phyloP scores from a whole-genome alignment of 2,888 invertebrate genomes.

The Portevinia maculata region DNA sequence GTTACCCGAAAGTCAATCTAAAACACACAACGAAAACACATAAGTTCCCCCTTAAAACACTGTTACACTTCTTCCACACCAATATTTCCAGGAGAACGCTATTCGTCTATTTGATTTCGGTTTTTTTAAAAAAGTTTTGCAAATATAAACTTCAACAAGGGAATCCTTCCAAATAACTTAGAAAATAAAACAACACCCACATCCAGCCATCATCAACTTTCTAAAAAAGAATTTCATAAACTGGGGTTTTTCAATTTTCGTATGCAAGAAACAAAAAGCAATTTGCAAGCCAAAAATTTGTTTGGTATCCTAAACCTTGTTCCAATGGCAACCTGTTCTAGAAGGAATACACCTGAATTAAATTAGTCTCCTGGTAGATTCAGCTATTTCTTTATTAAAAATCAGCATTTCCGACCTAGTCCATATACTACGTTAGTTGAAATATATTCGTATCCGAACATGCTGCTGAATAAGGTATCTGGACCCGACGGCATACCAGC shows the following conservation, averaged over 20 bases:
- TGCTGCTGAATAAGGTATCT: no score
- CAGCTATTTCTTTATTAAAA: slow-evolving; percentile 21
- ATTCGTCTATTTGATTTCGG: no score
- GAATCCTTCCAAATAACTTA: slow-evolving; percentile 44
- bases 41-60: no score
- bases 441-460: no score
- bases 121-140: slow-evolving; percentile 16
- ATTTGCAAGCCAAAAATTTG: slow-evolving; percentile 18
- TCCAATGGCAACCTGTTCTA: slow-evolving; percentile 24
- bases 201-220: not conserved
- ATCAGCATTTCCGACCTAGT: slow-evolving; percentile 68
- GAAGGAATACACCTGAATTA: slow-evolving; percentile 36
- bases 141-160: not conserved
- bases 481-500: no score
- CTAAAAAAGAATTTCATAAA: not conserved
- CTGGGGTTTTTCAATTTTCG: slow-evolving; percentile 5
- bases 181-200: not conserved
- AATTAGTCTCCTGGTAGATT: slow-evolving; percentile 26
- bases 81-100: no score
- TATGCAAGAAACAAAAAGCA: slow-evolving; percentile 13
- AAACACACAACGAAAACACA: no score
- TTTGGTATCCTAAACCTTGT: slow-evolving; percentile 4
- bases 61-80: no score
- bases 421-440: slow-evolving; percentile 43
- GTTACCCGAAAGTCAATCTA: no score